Percentiles rank a stretch among this genome's conserved stretches.
Conservation (phyloP, 2,113 vertebrate species). For the Corythornis madagascariensis region DNA sequence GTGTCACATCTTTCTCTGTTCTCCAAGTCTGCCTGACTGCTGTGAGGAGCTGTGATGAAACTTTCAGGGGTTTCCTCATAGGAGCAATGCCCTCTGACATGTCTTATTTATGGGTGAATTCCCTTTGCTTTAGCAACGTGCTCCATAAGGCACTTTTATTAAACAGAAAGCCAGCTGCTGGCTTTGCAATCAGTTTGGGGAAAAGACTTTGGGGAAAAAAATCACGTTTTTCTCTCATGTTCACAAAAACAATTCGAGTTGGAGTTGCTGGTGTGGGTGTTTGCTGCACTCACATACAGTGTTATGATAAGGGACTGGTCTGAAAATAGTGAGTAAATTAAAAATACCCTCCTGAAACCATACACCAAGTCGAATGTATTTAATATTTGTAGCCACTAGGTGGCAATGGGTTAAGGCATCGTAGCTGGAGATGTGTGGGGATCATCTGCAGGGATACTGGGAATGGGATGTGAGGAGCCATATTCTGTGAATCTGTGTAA, state of each 20-base stretch:
- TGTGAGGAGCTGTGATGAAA: background rate
- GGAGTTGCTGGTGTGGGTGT: background rate
- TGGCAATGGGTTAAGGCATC: background rate
- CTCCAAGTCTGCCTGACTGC: background rate
- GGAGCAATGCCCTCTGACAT: background rate
- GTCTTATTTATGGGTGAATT: background rate
- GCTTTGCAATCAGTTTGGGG: background rate
- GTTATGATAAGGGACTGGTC: background rate
- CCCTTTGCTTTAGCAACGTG: background rate
- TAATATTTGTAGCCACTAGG: background rate
- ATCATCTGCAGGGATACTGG: fast-evolving
- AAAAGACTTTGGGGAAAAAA: background rate
- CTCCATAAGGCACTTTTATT: background rate
- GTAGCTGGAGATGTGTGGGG: fast-evolving
- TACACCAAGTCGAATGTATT: fast-evolving
- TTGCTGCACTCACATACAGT: background rate
- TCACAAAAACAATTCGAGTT: background rate
- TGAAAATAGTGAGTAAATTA: background rate
- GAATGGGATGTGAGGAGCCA: background rate
- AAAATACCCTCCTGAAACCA: background rate
- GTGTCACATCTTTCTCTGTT: background rate
- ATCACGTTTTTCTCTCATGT: background rate
- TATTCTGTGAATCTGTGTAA: background rate
- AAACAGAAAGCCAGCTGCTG: background rate
- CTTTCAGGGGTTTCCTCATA: background rate